Conservation (phyloP, 2,797 vertebrate species). For the Salarias fasciatus region DNA sequence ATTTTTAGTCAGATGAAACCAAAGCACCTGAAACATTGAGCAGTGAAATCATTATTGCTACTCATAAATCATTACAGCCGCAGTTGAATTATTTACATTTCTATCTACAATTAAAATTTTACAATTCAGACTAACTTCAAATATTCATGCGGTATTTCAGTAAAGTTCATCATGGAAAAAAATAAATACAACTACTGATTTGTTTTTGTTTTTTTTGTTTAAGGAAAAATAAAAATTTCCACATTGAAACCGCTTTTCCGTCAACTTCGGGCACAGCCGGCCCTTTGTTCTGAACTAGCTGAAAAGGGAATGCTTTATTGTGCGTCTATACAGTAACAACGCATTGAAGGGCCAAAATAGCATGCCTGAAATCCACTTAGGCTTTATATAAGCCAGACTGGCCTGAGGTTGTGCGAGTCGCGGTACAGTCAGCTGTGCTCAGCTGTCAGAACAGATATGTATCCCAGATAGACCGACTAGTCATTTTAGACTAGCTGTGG, state of each 20-base stretch:
- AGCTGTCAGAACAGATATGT: constrained; percentile 52
- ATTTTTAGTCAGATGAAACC: too few species aligned
- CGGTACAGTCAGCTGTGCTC: constrained; percentile 60
- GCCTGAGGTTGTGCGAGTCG: constrained; percentile 54
- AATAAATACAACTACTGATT: not conserved
- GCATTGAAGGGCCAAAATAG: constrained; percentile 71
- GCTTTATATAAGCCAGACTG: constrained; percentile 72
- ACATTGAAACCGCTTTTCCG: constrained; percentile 1
- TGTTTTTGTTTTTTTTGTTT: too few species aligned
- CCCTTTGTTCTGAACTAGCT: too few species aligned
- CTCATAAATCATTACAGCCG: too few species aligned
- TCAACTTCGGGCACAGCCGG: constrained; percentile 17
- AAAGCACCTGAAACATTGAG: too few species aligned
- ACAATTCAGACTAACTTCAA: too few species aligned
- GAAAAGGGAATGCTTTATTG: constrained; percentile 26
- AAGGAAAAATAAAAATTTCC: not conserved
- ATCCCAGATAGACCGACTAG: constrained; percentile 18
- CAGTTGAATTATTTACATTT: too few species aligned
- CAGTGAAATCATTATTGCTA: too few species aligned
- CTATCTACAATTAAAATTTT: too few species aligned
- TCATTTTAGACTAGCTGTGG: constrained; percentile 13
- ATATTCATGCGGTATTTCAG: too few species aligned
- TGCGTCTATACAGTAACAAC: constrained; percentile 32
- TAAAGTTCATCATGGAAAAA: constrained; percentile 2
- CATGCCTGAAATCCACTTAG: constrained; percentile 76